Base-by-base conservation (phyloP, 1,140 invertebrate genomes). In the Aphelenchoides fujianensis region DNA sequence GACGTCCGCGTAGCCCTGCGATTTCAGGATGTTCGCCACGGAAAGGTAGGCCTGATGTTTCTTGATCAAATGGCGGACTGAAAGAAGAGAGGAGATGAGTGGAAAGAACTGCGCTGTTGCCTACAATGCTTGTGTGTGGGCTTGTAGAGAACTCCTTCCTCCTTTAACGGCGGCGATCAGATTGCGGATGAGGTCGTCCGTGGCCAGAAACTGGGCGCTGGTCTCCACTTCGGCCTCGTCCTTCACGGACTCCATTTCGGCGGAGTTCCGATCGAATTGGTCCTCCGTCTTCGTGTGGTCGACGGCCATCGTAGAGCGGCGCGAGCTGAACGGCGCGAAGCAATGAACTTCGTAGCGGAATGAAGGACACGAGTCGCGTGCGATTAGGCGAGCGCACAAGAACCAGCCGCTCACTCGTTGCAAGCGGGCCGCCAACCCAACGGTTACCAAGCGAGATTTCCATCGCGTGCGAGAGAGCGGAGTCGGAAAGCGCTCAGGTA, bases 61-160 rank as follows among this genome's bases (percentile, higher is more conserved):
- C 63, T 66, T 66, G 34, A 66, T 66, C 63, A 66, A 37, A 30
- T 66, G 32, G n/a, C n/a, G n/a, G n/a, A n/a, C n/a, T n/a, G n/a
- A n/a, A n/a, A n/a, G n/a, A n/a, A n/a, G n/a, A n/a, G n/a, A n/a
- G n/a, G n/a, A n/a, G n/a, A n/a, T n/a, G n/a, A n/a, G n/a, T n/a
- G n/a, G n/a, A n/a, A n/a, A n/a, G n/a, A n/a, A n/a, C n/a, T n/a
- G n/a, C n/a, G n/a, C n/a, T n/a, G n/a, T n/a, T n/a, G n/a, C n/a
- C n/a, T n/a, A n/a, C n/a, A n/a, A n/a, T n/a, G n/a, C n/a, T n/a
- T n/a, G n/a, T n/a, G n/a, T n/a, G n/a, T n/a, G n/a, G n/a, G 28
- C 31, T 66, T 36, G 27, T 66, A 66, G n/a, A 66, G 31, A 55
- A 66, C 36, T 16, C 31, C 63, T 66, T 66, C 63, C 34, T 66